Evolutionary conservation across 2,888 invertebrate genomes (phyloP).

Genomic region (Polymixis lichenea): DNA sequence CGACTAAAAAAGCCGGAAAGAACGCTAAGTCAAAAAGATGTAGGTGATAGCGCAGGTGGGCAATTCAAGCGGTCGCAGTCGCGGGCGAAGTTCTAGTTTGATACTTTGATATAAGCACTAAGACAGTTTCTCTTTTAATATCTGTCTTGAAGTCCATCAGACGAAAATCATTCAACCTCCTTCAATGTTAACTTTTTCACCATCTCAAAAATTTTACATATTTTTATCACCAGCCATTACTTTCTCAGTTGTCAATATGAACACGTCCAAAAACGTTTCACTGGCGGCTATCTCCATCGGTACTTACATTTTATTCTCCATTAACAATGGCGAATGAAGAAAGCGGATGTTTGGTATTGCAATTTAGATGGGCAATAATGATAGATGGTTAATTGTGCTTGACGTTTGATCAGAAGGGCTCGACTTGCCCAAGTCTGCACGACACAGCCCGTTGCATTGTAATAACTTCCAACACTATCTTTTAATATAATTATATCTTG

Average conservation of each 20-base stretch:
- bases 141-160: not conserved
- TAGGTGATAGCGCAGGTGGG: too few species aligned
- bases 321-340: slow-evolving; percentile 75
- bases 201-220: slow-evolving; percentile 9
- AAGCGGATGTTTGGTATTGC: slow-evolving; percentile 87
- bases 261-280: slow-evolving; percentile 35
- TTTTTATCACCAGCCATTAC: slow-evolving; percentile 27
- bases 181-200: slow-evolving; percentile 3
- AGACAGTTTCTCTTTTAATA: not conserved
- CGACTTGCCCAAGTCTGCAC: slow-evolving; percentile 17
- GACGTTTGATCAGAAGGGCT: slow-evolving; percentile 70
- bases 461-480: slow-evolving; percentile 66
- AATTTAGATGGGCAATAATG: slow-evolving; percentile 86
- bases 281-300: slow-evolving; percentile 46
- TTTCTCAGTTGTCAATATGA: slow-evolving; percentile 35
- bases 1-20: too few species aligned
- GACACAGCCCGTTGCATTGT: slow-evolving; percentile 66
- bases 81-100: too few species aligned
- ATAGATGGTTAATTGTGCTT: slow-evolving; percentile 85
- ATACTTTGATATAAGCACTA: not conserved
- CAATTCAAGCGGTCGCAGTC: too few species aligned
- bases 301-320: slow-evolving; percentile 67
- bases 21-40: too few species aligned
- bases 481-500: slow-evolving; percentile 64
- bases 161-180: not conserved